Conservation (phyloP, 2,113 vertebrate genomes). For the Lethenteron camtschaticum region DNA sequence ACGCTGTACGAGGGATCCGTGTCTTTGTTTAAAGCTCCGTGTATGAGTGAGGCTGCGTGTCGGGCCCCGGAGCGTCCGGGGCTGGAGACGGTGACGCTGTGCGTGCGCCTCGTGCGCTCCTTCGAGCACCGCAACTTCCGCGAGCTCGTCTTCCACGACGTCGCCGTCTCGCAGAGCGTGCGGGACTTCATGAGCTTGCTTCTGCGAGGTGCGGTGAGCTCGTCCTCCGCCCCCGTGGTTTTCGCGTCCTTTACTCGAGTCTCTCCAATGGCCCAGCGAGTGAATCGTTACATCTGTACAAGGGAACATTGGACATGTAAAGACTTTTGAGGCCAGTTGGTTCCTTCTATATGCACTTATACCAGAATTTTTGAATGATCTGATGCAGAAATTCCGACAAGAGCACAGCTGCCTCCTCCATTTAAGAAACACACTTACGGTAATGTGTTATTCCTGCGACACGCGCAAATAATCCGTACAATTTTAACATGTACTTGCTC, state of each 20-base stretch:
- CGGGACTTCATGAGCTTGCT: conserved; percentile 44
- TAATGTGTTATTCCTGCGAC: conserved; percentile 15
- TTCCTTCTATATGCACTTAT: not conserved
- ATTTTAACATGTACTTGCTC: not conserved
- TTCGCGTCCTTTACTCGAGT: not conserved
- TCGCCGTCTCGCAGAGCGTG: conserved; percentile 41
- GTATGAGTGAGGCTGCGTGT: no score
- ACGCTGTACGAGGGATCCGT: no score
- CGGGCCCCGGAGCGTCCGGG: no score
- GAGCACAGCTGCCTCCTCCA: conserved; percentile 41
- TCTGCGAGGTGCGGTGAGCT: conserved; percentile 26
- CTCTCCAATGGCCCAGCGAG: not conserved
- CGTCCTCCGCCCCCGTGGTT: not conserved
- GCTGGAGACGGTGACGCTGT: conserved; percentile 26
- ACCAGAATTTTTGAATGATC: conserved; percentile 6
- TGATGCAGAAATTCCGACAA: conserved; percentile 36
- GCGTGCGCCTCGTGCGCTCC: conserved; percentile 60
- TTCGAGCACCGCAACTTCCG: conserved; percentile 66
- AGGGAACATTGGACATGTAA: not conserved
- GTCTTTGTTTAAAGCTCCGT: no score
- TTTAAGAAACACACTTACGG: conserved; percentile 58
- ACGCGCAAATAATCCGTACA: not conserved
- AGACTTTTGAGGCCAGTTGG: no score
- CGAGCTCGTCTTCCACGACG: conserved; percentile 38
- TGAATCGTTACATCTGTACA: not conserved